Evolutionary conservation across 2,113 vertebrate genomes (phyloP).

Genomic region (Cathartes aura): DNA sequence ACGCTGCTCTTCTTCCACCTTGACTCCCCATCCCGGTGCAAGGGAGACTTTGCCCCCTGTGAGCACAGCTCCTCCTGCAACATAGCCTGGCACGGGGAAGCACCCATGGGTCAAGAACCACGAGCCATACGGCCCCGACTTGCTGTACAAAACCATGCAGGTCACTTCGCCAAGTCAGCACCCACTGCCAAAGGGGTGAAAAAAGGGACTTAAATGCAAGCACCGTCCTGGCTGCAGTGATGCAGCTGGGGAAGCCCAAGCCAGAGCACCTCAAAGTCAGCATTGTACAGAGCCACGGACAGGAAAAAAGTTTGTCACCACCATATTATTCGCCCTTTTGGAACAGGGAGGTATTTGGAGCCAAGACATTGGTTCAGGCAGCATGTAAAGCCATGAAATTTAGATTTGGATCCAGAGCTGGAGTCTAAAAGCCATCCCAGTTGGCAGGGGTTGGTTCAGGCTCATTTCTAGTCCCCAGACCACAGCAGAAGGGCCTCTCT

Average conservation of each 20-base stretch:
- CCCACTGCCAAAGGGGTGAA: neutral
- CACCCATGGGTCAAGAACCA: neutral
- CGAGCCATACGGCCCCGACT: accelerated
- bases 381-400: conserved; percentile 37
- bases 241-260: neutral
- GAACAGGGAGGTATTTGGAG: neutral
- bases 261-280: neutral
- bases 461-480: conserved; percentile 30
- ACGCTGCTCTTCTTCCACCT: neutral
- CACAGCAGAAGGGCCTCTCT: conserved; percentile 58
- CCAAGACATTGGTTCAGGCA: neutral
- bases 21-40: neutral
- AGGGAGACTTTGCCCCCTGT: neutral
- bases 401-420: conserved; percentile 4
- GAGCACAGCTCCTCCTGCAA: neutral
- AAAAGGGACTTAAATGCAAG: neutral
- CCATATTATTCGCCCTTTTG: neutral
- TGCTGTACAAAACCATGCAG: neutral
- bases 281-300: neutral
- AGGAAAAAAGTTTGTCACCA: neutral
- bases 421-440: conserved; percentile 1
- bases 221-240: neutral
- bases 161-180: neutral
- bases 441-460: conserved; percentile 6
- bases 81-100: neutral